Percentiles rank a stretch among this genome's conserved stretches.
Evolutionary conservation across 2,888 invertebrate genomes (phyloP).

Genomic region (Ferrisia virgata): DNA sequence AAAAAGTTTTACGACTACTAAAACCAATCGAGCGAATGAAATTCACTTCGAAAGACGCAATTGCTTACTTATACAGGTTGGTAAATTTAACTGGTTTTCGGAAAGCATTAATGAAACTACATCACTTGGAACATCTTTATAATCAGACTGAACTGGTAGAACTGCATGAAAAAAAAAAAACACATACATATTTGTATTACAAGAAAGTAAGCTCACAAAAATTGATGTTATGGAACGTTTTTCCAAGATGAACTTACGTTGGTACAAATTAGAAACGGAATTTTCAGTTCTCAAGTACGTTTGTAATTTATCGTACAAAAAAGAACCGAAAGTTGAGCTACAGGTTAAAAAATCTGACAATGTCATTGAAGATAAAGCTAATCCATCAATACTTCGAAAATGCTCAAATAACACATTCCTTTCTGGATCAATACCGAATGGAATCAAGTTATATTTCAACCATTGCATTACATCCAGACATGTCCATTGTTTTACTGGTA

Average conservation of each 20-base stretch:
- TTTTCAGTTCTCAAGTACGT: slow-evolving; percentile 35
- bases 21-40: background rate
- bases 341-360: slow-evolving; percentile 39
- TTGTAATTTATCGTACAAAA: slow-evolving; percentile 40
- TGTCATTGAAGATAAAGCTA: slow-evolving; percentile 45
- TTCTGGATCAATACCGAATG: slow-evolving; percentile 43
- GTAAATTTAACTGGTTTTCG: slow-evolving; percentile 39
- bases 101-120: slow-evolving; percentile 44
- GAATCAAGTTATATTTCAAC: slow-evolving; percentile 33
- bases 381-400: slow-evolving; percentile 38
- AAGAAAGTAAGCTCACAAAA: too few relatives aligned
- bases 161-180: slow-evolving; percentile 20
- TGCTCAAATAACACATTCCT: slow-evolving; percentile 5
- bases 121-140: slow-evolving; percentile 41
- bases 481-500: slow-evolving; percentile 43
- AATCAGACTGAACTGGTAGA: slow-evolving; percentile 39
- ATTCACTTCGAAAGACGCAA: background rate
- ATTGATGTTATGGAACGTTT: too few relatives aligned
- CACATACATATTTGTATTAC: background rate
- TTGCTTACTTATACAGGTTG: slow-evolving; percentile 30
- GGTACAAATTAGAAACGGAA: slow-evolving; percentile 40
- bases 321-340: slow-evolving; percentile 41
- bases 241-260: slow-evolving; percentile 33
- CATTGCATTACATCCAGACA: slow-evolving; percentile 39
- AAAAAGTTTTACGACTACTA: background rate